Evolutionary conservation across 2,797 vertebrate genomes (phyloP).

Genomic region (Xenentodon cancila): DNA sequence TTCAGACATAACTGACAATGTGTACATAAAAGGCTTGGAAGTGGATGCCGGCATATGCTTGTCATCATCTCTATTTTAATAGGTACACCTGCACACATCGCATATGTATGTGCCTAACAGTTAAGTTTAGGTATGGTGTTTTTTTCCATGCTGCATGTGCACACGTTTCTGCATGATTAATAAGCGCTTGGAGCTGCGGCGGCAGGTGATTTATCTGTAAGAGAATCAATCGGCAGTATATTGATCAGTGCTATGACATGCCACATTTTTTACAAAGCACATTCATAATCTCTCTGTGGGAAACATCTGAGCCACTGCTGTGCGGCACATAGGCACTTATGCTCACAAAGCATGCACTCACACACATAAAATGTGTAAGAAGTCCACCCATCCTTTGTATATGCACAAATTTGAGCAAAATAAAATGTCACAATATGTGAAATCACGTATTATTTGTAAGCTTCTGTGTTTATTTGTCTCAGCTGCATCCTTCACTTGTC

Average conservation of each 20-base stretch:
- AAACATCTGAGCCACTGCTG: neutral
- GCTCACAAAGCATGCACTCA: neutral
- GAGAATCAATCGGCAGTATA: slow-evolving; percentile 37
- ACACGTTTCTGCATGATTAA: slow-evolving; percentile 14
- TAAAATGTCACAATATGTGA: neutral
- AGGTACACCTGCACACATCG: too few relatives aligned
- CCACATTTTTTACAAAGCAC: neutral
- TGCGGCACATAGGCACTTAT: neutral
- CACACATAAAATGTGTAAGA: neutral
- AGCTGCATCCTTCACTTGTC: slow-evolving; percentile 61
- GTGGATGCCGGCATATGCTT: too few relatives aligned
- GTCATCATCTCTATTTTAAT: too few relatives aligned
- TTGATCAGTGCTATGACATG: slow-evolving; percentile 38
- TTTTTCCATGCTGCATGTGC: neutral
- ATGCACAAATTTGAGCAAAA: slow-evolving; percentile 2
- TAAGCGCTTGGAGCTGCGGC: slow-evolving; percentile 12
- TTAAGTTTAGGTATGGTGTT: neutral
- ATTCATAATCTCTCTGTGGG: neutral
- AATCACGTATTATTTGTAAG: slow-evolving; percentile 4
- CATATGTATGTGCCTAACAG: too few relatives aligned
- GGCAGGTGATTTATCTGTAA: slow-evolving; percentile 46
- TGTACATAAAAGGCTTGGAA: too few relatives aligned
- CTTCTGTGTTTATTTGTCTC: slow-evolving; percentile 37
- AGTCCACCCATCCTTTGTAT: neutral
- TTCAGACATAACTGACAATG: too few relatives aligned